phyloP scores from a whole-genome alignment of 2,888 invertebrate genomes.

The Brenthis daphne region DNA sequence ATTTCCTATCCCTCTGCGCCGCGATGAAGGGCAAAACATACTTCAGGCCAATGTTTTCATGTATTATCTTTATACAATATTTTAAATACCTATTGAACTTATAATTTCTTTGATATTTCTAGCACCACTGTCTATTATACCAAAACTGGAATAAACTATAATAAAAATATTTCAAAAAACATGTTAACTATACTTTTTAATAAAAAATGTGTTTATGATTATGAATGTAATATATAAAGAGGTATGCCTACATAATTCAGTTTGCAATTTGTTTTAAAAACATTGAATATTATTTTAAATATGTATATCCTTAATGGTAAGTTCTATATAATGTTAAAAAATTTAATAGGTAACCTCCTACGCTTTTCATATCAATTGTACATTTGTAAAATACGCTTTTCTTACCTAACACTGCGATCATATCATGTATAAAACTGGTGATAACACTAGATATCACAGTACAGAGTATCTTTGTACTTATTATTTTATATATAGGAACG shows the following conservation, averaged over 20 bases:
- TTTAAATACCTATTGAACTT: too few species aligned
- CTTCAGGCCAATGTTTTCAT: constrained; percentile 28
- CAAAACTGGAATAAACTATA: too few species aligned
- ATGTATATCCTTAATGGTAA: not conserved
- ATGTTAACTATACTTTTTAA: not conserved
- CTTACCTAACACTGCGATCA: not conserved
- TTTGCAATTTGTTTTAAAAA: too few species aligned
- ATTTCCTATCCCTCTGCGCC: constrained; percentile 31
- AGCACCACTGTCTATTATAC: too few species aligned
- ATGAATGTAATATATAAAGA: too few species aligned
- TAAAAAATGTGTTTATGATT: not conserved
- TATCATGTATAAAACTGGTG: too few species aligned
- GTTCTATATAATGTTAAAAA: not conserved
- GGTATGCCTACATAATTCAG: too few species aligned
- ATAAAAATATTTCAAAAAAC: too few species aligned
- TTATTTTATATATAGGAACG: too few species aligned
- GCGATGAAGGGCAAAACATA: constrained; percentile 28
- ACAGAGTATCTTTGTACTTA: too few species aligned
- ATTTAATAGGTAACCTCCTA: not conserved
- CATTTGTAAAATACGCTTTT: not conserved
- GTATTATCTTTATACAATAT: not conserved
- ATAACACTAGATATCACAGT: too few species aligned
- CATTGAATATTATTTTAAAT: not conserved
- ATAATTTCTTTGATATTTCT: too few species aligned
- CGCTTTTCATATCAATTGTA: constrained; percentile 1